Base-by-base conservation (phyloP, 2,797 vertebrate species). In the Spheniscus humboldti region DNA sequence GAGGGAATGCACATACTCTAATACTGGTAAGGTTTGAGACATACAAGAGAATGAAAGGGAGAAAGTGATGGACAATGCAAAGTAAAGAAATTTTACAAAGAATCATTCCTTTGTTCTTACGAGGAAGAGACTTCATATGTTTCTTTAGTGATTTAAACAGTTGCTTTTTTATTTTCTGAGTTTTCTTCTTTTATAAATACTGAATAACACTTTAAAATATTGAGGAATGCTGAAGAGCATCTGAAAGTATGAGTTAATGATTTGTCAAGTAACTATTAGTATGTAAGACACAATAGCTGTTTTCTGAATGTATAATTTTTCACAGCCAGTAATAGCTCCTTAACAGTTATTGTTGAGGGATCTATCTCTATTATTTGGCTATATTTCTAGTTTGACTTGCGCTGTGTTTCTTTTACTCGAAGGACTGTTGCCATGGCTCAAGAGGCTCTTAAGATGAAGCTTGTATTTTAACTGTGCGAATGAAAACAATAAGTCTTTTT, bases 371-470 rank as follows among this genome's bases (percentile, higher is more conserved):
- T 92, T 94, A 92, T 93, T 84, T 92, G 56, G 81, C 81, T 94
- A 9, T 93, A 86, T 95, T 96, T 95, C 93, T 86, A 88, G 73
- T 92, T 78, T 91, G 92, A 91, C 87, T 90, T 56, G 50, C 63
- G 57, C 91, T 81, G 7, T 94, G 78, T 83, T 92, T 94, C 84
- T 90, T 94, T 94, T 90, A 72, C 93, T 96, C 81, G 69, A 35
- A 96, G 94, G 94, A 88, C 85, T 88, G 82, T 93, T 96, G 89
- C 91, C 73, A 86, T 94, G 91, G 92, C 92, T 97, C 82, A 88
- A 78, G 89, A 96, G 93, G 87, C 89, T 91, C 81, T 94, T 94
- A 88, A 90, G 84, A 93, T 95, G 83, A 90, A 89, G 76, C 89
- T 45, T 95, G 24, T 96, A 86, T 96, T 95, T 95, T 96, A 93